phyloP scores from a whole-genome alignment of 2,888 invertebrate genomes.

The Acrocyrtus sp. region DNA sequence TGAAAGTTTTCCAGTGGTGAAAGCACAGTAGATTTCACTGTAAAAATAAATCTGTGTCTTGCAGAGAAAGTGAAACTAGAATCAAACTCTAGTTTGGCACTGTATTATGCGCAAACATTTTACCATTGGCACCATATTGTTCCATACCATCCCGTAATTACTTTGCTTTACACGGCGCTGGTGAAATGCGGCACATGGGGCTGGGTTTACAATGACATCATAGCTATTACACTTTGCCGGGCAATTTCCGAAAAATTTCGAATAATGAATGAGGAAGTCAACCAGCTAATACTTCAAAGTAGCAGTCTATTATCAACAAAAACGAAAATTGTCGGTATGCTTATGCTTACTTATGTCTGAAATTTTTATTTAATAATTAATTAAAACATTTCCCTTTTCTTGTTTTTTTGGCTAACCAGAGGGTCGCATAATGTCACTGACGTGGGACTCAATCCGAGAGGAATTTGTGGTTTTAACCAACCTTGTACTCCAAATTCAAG shows the following conservation, averaged over 20 bases:
- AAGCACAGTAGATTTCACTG: neutral
- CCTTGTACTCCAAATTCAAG: neutral
- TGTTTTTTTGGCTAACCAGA: neutral
- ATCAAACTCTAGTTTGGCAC: conserved; percentile 16
- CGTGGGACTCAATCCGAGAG: conserved; percentile 19
- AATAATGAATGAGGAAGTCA: neutral
- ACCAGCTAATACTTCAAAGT: neutral
- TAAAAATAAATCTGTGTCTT: neutral
- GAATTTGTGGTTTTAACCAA: conserved; percentile 15
- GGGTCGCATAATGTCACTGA: neutral
- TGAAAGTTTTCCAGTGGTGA: neutral
- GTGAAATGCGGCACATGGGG: conserved; percentile 9
- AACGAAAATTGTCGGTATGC: too few relatives aligned
- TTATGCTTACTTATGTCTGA: too few relatives aligned
- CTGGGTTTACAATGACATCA: conserved; percentile 14
- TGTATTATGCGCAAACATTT: conserved; percentile 8
- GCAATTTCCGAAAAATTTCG: conserved; percentile 1
- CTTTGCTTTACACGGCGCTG: neutral
- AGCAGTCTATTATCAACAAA: too few relatives aligned
- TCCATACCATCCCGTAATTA: neutral
- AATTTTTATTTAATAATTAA: too few relatives aligned
- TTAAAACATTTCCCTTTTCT: neutral
- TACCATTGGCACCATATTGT: conserved; percentile 6
- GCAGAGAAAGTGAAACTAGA: neutral
- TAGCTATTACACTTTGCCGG: conserved; percentile 13